Conservation (phyloP, 1,140 invertebrate species). For the Diuraphis noxia region DNA sequence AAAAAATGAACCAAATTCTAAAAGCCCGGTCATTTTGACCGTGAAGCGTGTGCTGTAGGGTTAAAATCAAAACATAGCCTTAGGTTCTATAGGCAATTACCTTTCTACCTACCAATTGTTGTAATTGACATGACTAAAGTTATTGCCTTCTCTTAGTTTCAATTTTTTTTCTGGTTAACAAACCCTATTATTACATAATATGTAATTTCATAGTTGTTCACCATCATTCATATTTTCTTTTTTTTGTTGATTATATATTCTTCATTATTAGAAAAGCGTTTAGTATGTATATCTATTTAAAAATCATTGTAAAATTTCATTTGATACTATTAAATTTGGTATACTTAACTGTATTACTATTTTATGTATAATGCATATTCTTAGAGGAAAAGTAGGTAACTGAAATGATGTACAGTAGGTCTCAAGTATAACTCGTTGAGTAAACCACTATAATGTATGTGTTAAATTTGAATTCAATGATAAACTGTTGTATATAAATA, state of each 20-base stretch:
- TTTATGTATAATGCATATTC: neutral
- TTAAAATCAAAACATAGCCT: neutral
- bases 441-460: no score
- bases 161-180: slow-evolving; percentile 34
- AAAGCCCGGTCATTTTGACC: no score
- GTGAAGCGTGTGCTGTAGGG: no score
- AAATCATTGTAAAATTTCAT: neutral
- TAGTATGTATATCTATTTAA: neutral
- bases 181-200: slow-evolving; percentile 6
- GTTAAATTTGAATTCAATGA: no score
- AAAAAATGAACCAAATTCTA: no score
- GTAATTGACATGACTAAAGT: slow-evolving; percentile 14
- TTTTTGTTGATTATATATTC: neutral
- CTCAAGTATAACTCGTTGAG: neutral
- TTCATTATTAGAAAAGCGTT: neutral
- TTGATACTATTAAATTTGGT: neutral
- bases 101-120: slow-evolving; percentile 22
- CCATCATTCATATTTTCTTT: slow-evolving; percentile 8
- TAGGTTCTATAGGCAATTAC: neutral
- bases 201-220: neutral
- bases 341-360: neutral
- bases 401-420: neutral
- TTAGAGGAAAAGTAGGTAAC: neutral
- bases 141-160: slow-evolving; percentile 24
- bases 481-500: no score